Conservation (phyloP, 2,113 vertebrate species). For the Morone saxatilis region DNA sequence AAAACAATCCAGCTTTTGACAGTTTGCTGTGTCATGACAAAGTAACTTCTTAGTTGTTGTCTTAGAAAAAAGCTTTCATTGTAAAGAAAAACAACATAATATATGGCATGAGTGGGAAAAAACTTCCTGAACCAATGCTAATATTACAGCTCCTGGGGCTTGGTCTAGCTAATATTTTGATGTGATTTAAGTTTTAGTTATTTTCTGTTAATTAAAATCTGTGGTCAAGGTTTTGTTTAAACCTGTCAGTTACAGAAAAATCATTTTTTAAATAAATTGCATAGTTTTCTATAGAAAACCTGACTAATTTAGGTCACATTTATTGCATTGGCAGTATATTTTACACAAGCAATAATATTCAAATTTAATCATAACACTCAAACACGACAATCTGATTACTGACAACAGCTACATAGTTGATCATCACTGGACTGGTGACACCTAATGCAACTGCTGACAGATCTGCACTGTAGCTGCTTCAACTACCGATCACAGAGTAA, state of each 20-base stretch:
- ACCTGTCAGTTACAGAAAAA: neutral
- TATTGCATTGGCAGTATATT: neutral
- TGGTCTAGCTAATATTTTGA: no score
- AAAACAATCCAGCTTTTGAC: neutral
- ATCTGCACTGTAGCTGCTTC: no score
- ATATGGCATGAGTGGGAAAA: neutral
- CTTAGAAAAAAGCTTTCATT: constrained; percentile 3
- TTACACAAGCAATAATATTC: neutral
- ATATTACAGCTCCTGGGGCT: neutral
- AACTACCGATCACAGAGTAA: neutral
- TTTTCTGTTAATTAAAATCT: neutral
- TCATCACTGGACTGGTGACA: no score
- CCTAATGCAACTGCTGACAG: no score
- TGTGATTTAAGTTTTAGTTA: neutral
- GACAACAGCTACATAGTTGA: no score
- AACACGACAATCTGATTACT: no score
- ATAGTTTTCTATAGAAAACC: neutral
- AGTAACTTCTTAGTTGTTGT: neutral
- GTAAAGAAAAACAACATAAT: neutral
- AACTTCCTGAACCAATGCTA: neutral
- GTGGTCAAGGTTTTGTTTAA: neutral
- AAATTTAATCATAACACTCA: neutral
- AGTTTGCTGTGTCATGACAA: constrained; percentile 3
- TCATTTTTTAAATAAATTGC: neutral
- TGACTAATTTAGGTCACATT: neutral